A percentile compares a stretch with the other conserved stretches of the same genome.
phyloP scores from a whole-genome alignment of 1,140 invertebrate species.

The Heliconius melpomene region DNA sequence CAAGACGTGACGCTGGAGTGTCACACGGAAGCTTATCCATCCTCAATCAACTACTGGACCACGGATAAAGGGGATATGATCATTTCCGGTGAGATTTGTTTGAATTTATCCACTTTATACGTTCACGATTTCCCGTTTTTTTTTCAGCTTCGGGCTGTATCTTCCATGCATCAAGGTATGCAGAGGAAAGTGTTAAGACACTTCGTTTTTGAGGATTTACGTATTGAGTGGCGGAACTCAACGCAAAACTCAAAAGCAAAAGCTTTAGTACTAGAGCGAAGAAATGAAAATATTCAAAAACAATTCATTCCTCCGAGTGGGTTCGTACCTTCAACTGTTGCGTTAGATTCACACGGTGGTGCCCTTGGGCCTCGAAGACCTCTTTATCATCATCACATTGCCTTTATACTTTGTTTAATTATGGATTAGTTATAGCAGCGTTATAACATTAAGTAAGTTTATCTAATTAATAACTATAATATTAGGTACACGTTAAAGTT shows the following conservation, averaged over 20 bases:
- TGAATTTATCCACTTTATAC: constrained; percentile 11
- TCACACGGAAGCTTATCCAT: constrained; percentile 81
- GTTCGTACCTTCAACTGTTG: too few relatives aligned
- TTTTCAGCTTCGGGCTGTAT: too few relatives aligned
- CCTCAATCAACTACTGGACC: constrained; percentile 83
- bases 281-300: too few relatives aligned
- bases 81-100: constrained; percentile 88
- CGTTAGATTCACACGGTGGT: too few relatives aligned
- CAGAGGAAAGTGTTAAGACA: too few relatives aligned
- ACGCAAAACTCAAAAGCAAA: too few relatives aligned
- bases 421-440: not conserved
- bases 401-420: constrained; percentile 12
- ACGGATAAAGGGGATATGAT: constrained; percentile 93
- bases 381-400: not conserved
- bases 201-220: too few relatives aligned
- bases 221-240: too few relatives aligned
- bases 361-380: too few relatives aligned
- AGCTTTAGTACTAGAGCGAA: too few relatives aligned
- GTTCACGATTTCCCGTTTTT: not conserved
- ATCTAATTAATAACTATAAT: not conserved
- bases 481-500: not conserved
- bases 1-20: constrained; percentile 82
- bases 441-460: not conserved
- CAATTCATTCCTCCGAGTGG: too few relatives aligned
- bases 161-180: too few relatives aligned